These are phyloP conservation scores for Gymnobelideus leadbeateri DNA, from an alignment of 2,113 vertebrate species.

Conservation along the genomic window DNA sequence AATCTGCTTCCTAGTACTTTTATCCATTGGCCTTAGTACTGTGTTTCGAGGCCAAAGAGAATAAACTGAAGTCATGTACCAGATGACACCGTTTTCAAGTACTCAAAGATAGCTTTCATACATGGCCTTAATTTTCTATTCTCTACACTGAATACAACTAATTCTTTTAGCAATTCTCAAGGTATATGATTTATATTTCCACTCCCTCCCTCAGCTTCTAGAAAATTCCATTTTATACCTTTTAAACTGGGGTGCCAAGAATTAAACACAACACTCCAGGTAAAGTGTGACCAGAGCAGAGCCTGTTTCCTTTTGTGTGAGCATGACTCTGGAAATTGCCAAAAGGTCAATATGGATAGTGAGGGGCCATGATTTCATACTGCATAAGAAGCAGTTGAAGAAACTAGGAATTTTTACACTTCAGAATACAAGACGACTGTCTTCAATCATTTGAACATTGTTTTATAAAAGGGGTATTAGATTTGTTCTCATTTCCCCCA, in stretches of 20 bases:
- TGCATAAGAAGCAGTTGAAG: background rate
- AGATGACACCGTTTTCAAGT: background rate
- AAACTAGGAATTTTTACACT: background rate
- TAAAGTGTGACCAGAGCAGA: background rate
- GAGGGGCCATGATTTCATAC: background rate
- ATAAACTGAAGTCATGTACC: background rate
- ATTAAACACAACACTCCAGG: background rate
- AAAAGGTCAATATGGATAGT: background rate
- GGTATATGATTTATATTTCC: background rate
- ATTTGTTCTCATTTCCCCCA: too few relatives aligned
- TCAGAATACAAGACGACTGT: background rate
- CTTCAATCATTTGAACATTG: background rate
- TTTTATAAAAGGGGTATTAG: background rate
- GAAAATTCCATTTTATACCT: too few relatives aligned
- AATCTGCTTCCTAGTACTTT: constrained; percentile 2
- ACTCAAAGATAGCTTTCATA: background rate
- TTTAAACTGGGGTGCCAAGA: background rate
- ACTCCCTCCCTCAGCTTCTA: background rate
- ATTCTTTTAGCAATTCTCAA: background rate
- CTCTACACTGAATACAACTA: background rate
- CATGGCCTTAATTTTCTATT: background rate
- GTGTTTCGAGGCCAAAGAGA: background rate
- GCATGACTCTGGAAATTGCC: background rate
- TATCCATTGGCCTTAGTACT: background rate
- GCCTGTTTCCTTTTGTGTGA: background rate